phyloP scores from a whole-genome alignment of 2,797 vertebrate species.

The Tapera naevia region DNA sequence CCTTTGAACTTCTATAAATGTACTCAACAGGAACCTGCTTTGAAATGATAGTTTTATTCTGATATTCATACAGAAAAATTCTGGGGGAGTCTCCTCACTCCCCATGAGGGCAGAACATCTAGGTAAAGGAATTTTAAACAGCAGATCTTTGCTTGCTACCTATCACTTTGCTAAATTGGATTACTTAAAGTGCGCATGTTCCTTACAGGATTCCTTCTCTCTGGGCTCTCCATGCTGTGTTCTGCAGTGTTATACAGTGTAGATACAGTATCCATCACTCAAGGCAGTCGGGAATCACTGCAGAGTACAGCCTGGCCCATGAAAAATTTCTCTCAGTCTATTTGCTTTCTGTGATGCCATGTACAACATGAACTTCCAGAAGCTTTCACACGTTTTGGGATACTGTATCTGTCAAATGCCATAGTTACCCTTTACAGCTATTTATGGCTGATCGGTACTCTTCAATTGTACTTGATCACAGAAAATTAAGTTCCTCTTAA shows the following conservation, averaged over 20 bases:
- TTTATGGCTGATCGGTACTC: not conserved
- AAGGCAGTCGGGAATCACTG: not conserved
- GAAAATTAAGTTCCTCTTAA: not conserved
- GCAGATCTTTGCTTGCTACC: fast-evolving
- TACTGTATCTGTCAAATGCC: not conserved
- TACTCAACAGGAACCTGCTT: not conserved
- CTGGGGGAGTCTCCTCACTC: not conserved
- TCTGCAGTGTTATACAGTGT: not conserved
- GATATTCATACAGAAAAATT: not conserved
- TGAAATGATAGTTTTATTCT: not conserved
- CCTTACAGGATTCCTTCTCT: not conserved
- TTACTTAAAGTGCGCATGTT: not conserved
- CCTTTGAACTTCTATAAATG: not conserved
- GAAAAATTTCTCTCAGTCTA: not conserved
- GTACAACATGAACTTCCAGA: not conserved
- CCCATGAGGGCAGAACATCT: not conserved
- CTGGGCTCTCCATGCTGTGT: not conserved
- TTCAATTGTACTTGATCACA: not conserved
- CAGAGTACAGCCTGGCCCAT: not conserved
- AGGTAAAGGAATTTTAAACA: not conserved
- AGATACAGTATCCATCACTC: not conserved
- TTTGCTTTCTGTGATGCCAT: not conserved
- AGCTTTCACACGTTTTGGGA: not conserved
- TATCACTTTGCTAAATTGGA: not conserved
- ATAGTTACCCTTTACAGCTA: not conserved